Percentiles rank a stretch among this genome's conserved stretches.
Evolutionary conservation across 2,888 invertebrate species (phyloP).

Genomic region (Petrolisthes cinctipes): DNA sequence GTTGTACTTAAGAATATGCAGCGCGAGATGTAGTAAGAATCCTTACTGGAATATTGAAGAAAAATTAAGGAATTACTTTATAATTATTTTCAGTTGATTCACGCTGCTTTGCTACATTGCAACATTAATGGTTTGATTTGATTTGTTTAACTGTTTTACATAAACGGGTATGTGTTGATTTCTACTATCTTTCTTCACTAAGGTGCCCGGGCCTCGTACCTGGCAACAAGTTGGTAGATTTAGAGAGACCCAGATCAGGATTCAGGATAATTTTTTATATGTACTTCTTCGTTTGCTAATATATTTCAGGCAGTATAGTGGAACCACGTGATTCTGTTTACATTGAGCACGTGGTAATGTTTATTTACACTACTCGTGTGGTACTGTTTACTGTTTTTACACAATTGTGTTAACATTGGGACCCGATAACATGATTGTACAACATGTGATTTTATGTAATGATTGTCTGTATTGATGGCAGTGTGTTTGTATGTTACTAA

Average conservation of each 20-base stretch:
- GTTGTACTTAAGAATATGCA: too few relatives aligned
- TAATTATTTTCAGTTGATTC: too few relatives aligned
- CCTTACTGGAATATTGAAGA: too few relatives aligned
- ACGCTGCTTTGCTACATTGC: too few relatives aligned
- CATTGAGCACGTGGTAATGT: background rate
- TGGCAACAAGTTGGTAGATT: background rate
- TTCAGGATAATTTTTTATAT: slow-evolving; percentile 20
- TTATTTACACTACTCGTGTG: background rate
- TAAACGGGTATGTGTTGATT: background rate
- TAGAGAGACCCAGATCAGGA: background rate
- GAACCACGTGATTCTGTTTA: background rate
- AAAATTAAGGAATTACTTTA: too few relatives aligned
- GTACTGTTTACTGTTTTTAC: background rate
- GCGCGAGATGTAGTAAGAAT: too few relatives aligned
- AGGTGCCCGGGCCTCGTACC: too few relatives aligned
- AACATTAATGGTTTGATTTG: background rate
- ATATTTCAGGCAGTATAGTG: background rate
- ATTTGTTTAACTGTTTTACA: slow-evolving; percentile 3
- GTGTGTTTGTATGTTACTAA: too few relatives aligned
- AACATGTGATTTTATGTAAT: background rate
- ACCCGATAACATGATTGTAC: background rate
- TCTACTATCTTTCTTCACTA: too few relatives aligned
- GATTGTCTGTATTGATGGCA: background rate
- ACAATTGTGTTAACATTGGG: background rate
- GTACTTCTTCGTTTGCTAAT: slow-evolving; percentile 35